Percentiles rank a stretch among this genome's conserved stretches.
Evolutionary conservation across 2,113 vertebrate species (phyloP).

Genomic region (Chiloscyllium plagiosum): DNA sequence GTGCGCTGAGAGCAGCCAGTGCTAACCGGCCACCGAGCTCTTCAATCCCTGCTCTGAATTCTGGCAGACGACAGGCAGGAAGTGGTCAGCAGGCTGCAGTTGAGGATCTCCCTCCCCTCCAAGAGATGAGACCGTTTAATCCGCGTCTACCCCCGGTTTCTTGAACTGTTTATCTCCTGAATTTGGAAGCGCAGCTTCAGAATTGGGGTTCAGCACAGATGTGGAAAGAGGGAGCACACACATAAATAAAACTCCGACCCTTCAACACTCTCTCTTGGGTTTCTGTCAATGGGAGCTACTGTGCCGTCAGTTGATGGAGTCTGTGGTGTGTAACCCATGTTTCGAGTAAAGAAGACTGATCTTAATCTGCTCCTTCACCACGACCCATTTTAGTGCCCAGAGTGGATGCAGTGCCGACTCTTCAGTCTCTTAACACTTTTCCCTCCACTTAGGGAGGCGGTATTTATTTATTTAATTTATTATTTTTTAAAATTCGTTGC

Average conservation of each 20-base stretch:
- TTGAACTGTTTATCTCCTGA: background rate
- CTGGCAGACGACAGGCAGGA: background rate
- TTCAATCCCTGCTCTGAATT: background rate
- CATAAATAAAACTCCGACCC: background rate
- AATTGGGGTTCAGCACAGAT: background rate
- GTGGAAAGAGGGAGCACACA: background rate
- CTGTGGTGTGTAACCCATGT: background rate
- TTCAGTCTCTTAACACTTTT: background rate
- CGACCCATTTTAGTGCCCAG: background rate
- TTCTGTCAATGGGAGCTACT: background rate
- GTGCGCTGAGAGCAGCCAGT: background rate
- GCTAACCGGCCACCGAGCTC: background rate
- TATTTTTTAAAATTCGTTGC: background rate
- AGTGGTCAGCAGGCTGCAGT: slow-evolving; percentile 12
- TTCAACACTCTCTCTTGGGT: background rate
- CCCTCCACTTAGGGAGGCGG: background rate
- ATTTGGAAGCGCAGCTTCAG: background rate
- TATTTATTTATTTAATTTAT: slow-evolving; percentile 36
- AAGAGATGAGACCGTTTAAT: background rate
- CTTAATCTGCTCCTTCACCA: background rate
- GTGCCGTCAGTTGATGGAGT: background rate
- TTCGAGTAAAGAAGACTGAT: background rate
- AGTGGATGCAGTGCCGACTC: background rate
- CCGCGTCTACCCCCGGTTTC: background rate
- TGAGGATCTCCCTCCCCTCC: background rate